phyloP scores from a whole-genome alignment of 2,113 vertebrate genomes.

The Marcusenius ussheri region DNA sequence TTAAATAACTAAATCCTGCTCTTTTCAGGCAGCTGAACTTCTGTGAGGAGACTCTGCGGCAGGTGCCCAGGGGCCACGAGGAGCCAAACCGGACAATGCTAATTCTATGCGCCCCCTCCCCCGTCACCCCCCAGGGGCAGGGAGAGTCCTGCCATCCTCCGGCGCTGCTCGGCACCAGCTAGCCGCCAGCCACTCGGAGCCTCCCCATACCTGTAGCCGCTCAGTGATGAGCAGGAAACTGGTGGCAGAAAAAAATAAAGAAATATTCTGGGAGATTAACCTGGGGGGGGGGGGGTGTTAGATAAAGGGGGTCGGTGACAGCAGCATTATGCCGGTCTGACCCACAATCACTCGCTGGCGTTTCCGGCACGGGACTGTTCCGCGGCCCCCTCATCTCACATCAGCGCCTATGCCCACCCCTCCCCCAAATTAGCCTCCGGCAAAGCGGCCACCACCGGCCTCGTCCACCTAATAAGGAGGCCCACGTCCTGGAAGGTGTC shows the following conservation, averaged over 20 bases:
- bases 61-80: background rate
- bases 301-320: background rate
- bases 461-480: conserved; percentile 12
- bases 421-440: background rate
- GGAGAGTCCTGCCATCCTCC: background rate
- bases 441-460: background rate
- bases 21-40: background rate
- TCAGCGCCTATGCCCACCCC: background rate
- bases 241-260: background rate
- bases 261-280: background rate
- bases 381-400: background rate
- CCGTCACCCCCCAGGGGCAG: background rate
- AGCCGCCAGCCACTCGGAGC: background rate
- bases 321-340: background rate
- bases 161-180: too few relatives aligned
- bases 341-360: background rate
- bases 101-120: background rate
- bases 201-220: background rate
- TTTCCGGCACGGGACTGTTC: background rate
- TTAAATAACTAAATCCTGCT: background rate
- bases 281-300: background rate
- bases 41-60: background rate
- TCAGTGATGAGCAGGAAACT: background rate
- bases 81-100: background rate
- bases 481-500: background rate